Percentiles rank a stretch among this genome's conserved stretches.
phyloP scores from a whole-genome alignment of 2,113 vertebrate genomes.

The human (Homo sapiens) region GRCh38 chrX:65598501-65599000 shows the following conservation, averaged over 20 bases:
- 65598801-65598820: not conserved
- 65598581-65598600: not conserved
- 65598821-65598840: not conserved
- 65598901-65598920: not conserved
- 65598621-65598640: not conserved
- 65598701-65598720: not conserved
- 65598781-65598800: not conserved
- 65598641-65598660: not conserved
- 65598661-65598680: conserved; percentile 6
- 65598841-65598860: not conserved
- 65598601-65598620: not conserved
- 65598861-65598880: not conserved
- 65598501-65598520: not conserved
- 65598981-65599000: not conserved
- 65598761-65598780: not conserved
- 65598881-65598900: not conserved
- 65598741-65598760: not conserved
- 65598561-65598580: conserved; percentile 34
- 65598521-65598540: not conserved
- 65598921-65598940: not conserved
- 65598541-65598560: conserved; percentile 15
- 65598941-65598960: not conserved
- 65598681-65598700: not conserved
- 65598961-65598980: not conserved
- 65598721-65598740: not conserved